Percentiles rank a stretch among this genome's conserved stretches.
Conservation (phyloP, 2,888 invertebrate species). For the Clivina fossor region DNA sequence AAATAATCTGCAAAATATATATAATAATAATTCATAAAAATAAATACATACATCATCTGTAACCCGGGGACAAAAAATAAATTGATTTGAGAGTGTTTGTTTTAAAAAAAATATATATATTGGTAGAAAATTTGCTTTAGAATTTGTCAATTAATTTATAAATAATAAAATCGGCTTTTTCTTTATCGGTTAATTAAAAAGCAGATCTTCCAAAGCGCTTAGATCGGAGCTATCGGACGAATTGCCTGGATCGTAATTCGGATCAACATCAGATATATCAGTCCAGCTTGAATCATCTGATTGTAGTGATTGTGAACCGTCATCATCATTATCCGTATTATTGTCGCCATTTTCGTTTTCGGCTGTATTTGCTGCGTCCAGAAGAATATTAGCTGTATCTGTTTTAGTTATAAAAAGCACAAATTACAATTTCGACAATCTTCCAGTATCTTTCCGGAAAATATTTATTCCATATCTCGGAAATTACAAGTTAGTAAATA, state of each 20-base stretch:
- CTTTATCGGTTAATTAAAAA: constrained; percentile 37
- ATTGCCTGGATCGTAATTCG: constrained; percentile 37
- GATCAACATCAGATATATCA: constrained; percentile 38
- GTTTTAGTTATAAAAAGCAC: constrained; percentile 6
- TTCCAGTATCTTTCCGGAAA: constrained; percentile 14
- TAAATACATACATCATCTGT: no score
- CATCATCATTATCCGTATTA: constrained; percentile 35
- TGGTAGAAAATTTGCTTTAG: no score
- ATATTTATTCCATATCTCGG: no score
- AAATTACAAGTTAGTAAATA: no score
- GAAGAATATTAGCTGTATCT: constrained; percentile 34
- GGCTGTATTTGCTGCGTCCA: constrained; percentile 35
- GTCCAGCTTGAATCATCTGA: constrained; percentile 41
- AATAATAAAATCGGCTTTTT: neutral
- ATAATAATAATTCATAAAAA: no score
- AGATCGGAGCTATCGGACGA: constrained; percentile 40
- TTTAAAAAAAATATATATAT: no score
- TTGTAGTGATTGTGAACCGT: constrained; percentile 37
- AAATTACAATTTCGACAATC: constrained; percentile 18
- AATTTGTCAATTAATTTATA: no score
- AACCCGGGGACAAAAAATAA: no score
- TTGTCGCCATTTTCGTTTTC: constrained; percentile 40
- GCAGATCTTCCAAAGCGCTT: constrained; percentile 40
- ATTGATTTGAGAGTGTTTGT: no score
- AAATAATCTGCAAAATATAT: no score